A percentile compares a stretch with the other conserved stretches of the same genome.
phyloP scores from a whole-genome alignment of 2,888 invertebrate species.

The Papilio elwesi region DNA sequence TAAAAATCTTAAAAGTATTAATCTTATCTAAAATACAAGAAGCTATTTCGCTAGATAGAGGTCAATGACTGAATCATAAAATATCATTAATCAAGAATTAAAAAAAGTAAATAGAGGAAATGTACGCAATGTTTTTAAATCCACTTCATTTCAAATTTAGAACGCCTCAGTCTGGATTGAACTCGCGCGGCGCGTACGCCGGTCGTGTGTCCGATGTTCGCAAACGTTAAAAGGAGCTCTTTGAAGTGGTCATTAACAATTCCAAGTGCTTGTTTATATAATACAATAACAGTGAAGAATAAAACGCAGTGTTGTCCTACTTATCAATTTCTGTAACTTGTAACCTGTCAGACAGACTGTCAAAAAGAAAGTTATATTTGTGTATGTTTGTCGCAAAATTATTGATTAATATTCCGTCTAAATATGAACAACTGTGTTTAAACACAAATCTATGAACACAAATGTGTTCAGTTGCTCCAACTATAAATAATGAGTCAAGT shows the following conservation, averaged over 20 bases:
- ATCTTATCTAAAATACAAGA: neutral
- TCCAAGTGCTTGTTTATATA: constrained; percentile 30
- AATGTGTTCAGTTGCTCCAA: constrained; percentile 22
- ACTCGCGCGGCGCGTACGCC: constrained; percentile 69
- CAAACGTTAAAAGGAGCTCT: constrained; percentile 29
- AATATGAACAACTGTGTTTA: constrained; percentile 17
- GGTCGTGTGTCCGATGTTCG: constrained; percentile 52
- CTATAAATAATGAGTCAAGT: constrained; percentile 38
- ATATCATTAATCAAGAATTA: constrained; percentile 55
- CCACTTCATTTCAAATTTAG: constrained; percentile 81
- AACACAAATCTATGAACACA: constrained; percentile 20
- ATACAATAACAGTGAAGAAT: constrained; percentile 21
- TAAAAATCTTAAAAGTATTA: neutral
- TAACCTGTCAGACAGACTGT: too few relatives aligned
- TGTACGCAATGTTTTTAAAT: constrained; percentile 79
- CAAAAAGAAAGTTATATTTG: too few relatives aligned
- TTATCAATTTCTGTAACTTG: neutral
- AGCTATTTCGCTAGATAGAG: constrained; percentile 46
- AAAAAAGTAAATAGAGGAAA: constrained; percentile 73
- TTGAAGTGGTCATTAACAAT: constrained; percentile 34
- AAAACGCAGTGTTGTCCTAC: neutral
- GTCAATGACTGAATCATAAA: constrained; percentile 66
- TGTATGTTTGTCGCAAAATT: neutral
- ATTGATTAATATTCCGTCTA: neutral
- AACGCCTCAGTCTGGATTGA: constrained; percentile 73